Percentiles rank a stretch among this genome's conserved stretches.
phyloP scores from a whole-genome alignment of 2,113 vertebrate genomes.

The Bettongia penicillata region DNA sequence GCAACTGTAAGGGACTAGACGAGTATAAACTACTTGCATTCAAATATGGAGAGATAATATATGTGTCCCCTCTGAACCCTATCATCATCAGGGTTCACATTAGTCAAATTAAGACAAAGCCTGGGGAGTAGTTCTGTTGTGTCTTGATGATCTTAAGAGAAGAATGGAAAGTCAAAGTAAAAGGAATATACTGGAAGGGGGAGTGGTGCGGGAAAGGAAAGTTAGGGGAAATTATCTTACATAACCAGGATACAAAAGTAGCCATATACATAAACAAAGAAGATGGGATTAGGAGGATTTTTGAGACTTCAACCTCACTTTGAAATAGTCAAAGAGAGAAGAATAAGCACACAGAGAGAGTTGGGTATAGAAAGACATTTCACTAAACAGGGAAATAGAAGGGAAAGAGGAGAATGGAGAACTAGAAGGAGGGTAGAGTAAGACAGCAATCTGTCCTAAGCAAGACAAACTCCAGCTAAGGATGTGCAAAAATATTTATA shows the following conservation, averaged over 20 bases:
- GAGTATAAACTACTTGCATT: not conserved
- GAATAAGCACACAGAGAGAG: not conserved
- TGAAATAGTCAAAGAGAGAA: not conserved
- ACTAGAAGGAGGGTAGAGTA: not conserved
- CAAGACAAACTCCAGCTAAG: not conserved
- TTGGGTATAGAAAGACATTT: not conserved
- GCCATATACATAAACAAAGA: not conserved
- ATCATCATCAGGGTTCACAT: not conserved
- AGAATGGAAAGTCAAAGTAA: not conserved
- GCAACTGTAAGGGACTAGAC: not conserved
- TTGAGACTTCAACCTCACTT: not conserved
- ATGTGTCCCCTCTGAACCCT: not conserved
- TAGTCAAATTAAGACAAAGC: not conserved
- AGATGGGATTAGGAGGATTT: not conserved
- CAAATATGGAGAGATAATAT: not conserved
- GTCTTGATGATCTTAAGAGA: not conserved
- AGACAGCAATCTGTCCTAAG: not conserved
- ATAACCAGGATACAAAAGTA: not conserved
- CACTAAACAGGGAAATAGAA: not conserved
- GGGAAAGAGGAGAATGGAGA: not conserved
- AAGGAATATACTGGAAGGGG: not conserved
- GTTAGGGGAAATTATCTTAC: not conserved
- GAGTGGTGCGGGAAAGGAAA: not conserved
- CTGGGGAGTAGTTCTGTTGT: not conserved
- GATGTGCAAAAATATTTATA: not conserved